Evolutionary conservation across 1,140 invertebrate genomes (phyloP).

Genomic region (Cotesia chilonis): DNA sequence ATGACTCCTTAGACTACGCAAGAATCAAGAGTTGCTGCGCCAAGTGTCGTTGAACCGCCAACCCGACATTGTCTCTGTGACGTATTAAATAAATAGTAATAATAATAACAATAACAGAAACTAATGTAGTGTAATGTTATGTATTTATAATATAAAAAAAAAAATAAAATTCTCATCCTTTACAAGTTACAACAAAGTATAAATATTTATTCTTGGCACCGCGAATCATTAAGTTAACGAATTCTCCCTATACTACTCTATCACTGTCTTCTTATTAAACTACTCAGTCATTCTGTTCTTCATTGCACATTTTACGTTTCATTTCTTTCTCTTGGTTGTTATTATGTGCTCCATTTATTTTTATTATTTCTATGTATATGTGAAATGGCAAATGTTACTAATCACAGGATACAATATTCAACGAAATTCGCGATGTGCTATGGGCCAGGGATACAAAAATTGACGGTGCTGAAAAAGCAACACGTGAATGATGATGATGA

Average conservation of each 20-base stretch:
- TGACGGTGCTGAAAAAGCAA: constrained; percentile 29
- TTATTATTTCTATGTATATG: neutral
- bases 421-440: constrained; percentile 1
- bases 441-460: neutral
- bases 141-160: neutral
- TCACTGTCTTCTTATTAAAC: neutral
- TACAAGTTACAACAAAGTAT: constrained; percentile 15
- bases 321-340: neutral
- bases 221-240: constrained; percentile 26
- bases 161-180: constrained; percentile 8
- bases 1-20: neutral
- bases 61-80: constrained; percentile 22
- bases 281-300: no score
- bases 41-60: constrained; percentile 18
- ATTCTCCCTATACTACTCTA: constrained; percentile 11
- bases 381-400: neutral
- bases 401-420: no score
- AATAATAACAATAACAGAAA: neutral
- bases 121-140: neutral
- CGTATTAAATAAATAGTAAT: neutral
- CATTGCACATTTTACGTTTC: neutral
- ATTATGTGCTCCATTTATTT: neutral
- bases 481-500: constrained; percentile 24
- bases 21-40: neutral
- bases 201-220: constrained; percentile 35